Base-by-base conservation (phyloP, 2,888 invertebrate genomes). In the Merodon equestris region DNA sequence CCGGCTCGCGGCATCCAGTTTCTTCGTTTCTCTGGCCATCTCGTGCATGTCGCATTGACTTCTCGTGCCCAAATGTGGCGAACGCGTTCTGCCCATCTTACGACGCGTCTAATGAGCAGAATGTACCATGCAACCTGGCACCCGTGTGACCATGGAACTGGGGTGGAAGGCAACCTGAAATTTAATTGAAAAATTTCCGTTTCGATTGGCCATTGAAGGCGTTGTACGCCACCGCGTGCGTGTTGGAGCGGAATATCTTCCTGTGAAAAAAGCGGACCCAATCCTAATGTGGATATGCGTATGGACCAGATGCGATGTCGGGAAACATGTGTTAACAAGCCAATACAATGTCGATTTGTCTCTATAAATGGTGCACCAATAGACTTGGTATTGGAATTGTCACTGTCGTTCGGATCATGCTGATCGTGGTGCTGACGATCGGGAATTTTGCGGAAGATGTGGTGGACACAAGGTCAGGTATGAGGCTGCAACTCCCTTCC, bases 121-220 rank as follows among this genome's bases (percentile, higher is more conserved):
- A 58, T 58, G 47, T 71, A 51, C 61, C 36, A 63, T 74, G 47
- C 50, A 45, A 57, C 17, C 48, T 18, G 47, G 18, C 14, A 45
- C 60, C 58, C 68, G 56, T 71, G 66, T 76, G 66, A 77, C 61
- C 53, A 72, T 67, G 34, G 61, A 71, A 48, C 57, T 56, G 17
- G 60, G 14, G 45, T 58, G 40, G 18, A 66, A 54, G 42, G 51
- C 44, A 18, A 38, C 36, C 54, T 36, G 44, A 18, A 19, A 42
- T 45, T 57, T 56, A 76, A 60, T 64, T 70, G 58, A 63, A 64
- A 79, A 63, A 74, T 79, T 68, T 79, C 74, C 79, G 79, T 79
- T 79, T 74, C 74, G 68, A 64, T 70, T 68, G 57, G 48, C 79
- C 77, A 72, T 77, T 67, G 13, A 56, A 47, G 76, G 77, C 51